Base-by-base conservation (phyloP, 2,888 invertebrate genomes). In the Amblyjoppa fuscipennis region DNA sequence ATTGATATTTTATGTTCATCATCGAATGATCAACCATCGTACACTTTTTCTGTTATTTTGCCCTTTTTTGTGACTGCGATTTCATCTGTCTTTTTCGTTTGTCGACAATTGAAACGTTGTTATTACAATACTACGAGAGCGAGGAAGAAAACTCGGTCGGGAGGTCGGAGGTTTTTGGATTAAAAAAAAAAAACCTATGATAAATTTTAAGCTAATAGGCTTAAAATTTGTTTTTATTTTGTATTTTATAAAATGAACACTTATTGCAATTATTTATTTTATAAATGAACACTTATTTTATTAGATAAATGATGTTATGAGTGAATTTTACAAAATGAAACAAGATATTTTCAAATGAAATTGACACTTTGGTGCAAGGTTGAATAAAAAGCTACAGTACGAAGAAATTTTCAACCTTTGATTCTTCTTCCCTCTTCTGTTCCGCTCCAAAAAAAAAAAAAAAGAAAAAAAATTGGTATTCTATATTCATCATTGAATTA, bases 131-230 rank as follows among this genome's bases (percentile, higher is more conserved):
- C 70, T 38, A 69, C 41, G 80, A 64, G 75, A 75, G 69, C 51
- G 34, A 51, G 31, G 34, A 45, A 31, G 28, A 25, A 64, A 83
- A 69, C 78, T 83, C 74, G 78, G 83, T 78, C 83, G 78, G 28
- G 73, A 78, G 78, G 83, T 74, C 78, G 70, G 41, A 61, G 38
- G 7, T 59, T 9, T 75, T 69, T 49, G 20, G 20, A 20, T 20
- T 0, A 20, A 20, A 20, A 20, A 20, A 20, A 20, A 20, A 20
- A 20, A 20, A 20, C 20, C 20, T 20, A 20, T 20, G 0, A 20
- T 20, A 20, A 20, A 20, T 20, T 4, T 34, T 34, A 34, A 34
- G 34, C 34, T 4, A 4, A 34, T 4, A 34, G 34, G 34, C 4
- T 34, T 34, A 34, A 34, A 34, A 34, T 34, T 34, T 34, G 34